Conservation (phyloP, 2,797 vertebrate genomes). For the Lacerta agilis region DNA sequence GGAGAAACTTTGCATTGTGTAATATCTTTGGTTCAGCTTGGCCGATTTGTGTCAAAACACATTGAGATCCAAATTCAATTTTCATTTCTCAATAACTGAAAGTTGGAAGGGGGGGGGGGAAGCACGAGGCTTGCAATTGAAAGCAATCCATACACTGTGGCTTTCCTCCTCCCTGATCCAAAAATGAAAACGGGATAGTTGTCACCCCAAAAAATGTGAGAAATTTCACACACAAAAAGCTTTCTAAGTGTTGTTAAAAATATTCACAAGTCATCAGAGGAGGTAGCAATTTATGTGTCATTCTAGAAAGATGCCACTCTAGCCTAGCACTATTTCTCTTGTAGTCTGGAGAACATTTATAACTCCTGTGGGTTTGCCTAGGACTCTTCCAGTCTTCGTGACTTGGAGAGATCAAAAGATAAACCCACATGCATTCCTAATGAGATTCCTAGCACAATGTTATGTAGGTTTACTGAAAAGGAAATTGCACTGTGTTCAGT, state of each 20-base stretch:
- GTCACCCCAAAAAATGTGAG: background rate
- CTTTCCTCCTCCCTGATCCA: background rate
- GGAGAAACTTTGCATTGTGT: slow-evolving; percentile 15
- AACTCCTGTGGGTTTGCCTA: background rate
- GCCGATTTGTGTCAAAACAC: slow-evolving; percentile 31
- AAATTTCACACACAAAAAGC: background rate
- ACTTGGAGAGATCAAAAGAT: background rate
- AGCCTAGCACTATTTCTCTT: background rate
- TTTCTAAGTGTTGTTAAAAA: background rate
- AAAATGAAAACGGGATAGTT: background rate
- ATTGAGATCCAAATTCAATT: slow-evolving; percentile 20
- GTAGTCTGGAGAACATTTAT: background rate
- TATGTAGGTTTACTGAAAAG: background rate
- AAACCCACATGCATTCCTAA: background rate
- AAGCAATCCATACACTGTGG: background rate
- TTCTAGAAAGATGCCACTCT: background rate
- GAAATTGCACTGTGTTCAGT: background rate
- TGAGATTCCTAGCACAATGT: background rate
- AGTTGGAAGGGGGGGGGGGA: background rate
- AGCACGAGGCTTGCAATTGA: background rate
- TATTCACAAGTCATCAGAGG: background rate
- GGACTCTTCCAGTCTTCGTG: background rate
- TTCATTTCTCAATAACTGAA: slow-evolving; percentile 13
- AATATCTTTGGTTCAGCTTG: slow-evolving; percentile 21
- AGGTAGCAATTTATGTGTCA: background rate